Conservation (phyloP, 2,797 vertebrate species). For the Periophthalmus magnuspinnatus region DNA sequence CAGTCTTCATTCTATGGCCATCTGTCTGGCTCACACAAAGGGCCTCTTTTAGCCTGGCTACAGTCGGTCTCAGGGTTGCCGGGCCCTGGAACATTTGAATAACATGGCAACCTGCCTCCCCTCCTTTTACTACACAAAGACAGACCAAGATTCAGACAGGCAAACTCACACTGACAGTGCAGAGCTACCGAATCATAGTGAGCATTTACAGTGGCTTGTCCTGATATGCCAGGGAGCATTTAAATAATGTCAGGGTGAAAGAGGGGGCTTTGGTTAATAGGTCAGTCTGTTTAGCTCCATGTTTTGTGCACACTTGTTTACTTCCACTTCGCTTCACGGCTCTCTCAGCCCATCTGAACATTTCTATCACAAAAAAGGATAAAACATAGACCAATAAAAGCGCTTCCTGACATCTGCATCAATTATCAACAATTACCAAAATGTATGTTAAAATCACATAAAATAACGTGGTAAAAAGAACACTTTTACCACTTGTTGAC, state of each 20-base stretch:
- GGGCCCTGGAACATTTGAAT: conserved; percentile 71
- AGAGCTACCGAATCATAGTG: conserved; percentile 35
- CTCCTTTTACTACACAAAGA: conserved; percentile 62
- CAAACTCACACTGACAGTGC: conserved; percentile 47
- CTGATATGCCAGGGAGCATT: conserved; percentile 18
- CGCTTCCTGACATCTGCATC: conserved; percentile 19
- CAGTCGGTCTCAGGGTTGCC: conserved; percentile 72
- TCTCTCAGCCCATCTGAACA: conserved; percentile 23
- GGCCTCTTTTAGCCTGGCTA: conserved; percentile 66
- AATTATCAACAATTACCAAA: conserved; percentile 41
- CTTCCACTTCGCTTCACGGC: conserved; percentile 63
- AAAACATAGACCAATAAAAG: conserved; percentile 44
- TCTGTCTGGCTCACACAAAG: conserved; percentile 71
- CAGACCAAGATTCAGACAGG: conserved; percentile 45
- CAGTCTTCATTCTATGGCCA: conserved; percentile 74
- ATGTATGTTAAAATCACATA: conserved; percentile 2
- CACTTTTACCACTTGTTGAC: conserved; percentile 16
- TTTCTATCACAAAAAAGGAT: conserved; percentile 54
- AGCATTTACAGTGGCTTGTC: conserved; percentile 34
- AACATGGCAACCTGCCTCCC: conserved; percentile 56
- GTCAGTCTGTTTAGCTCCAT: conserved; percentile 61
- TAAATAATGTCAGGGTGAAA: conserved; percentile 1
- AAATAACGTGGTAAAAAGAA: conserved; percentile 27
- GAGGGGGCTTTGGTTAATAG: conserved; percentile 60
- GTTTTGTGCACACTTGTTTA: conserved; percentile 64